Evolutionary conservation across 2,888 invertebrate species (phyloP).

Genomic region (Halictus ligatus): DNA sequence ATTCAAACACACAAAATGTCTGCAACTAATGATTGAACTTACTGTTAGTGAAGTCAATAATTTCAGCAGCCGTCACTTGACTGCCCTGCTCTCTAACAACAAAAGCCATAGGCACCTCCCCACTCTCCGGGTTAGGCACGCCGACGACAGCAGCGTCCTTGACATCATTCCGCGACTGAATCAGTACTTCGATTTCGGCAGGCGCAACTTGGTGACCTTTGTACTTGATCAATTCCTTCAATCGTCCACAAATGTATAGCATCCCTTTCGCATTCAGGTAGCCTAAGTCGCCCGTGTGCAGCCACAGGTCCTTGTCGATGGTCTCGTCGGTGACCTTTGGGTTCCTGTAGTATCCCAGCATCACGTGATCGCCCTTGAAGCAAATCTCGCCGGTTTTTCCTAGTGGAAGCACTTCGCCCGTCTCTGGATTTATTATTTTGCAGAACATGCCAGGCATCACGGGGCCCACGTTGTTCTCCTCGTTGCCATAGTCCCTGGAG

Average conservation of each 20-base stretch:
- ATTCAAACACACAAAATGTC: background rate
- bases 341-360: conserved; percentile 86
- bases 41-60: conserved; percentile 76
- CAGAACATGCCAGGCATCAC: conserved; percentile 87
- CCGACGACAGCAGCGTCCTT: conserved; percentile 71
- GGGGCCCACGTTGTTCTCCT: conserved; percentile 88
- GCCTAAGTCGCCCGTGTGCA: conserved; percentile 85
- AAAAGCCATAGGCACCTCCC: conserved; percentile 84
- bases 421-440: conserved; percentile 85
- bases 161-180: conserved; percentile 68
- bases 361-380: conserved; percentile 85
- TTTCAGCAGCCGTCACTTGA: conserved; percentile 71
- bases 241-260: conserved; percentile 85
- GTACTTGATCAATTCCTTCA: conserved; percentile 87
- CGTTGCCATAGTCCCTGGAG: conserved; percentile 78
- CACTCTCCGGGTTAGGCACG: conserved; percentile 79
- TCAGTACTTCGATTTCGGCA: conserved; percentile 79
- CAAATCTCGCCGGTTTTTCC: conserved; percentile 86
- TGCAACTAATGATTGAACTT: conserved; percentile 26
- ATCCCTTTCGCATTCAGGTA: conserved; percentile 85
- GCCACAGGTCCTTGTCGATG: conserved; percentile 85
- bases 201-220: conserved; percentile 86
- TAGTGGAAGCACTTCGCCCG: conserved; percentile 82
- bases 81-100: conserved; percentile 77
- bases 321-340: conserved; percentile 84